These are phyloP conservation scores for Melinaea marsaeus DNA, from an alignment of 2,888 invertebrate genomes.

Conservation along the genomic window DNA sequence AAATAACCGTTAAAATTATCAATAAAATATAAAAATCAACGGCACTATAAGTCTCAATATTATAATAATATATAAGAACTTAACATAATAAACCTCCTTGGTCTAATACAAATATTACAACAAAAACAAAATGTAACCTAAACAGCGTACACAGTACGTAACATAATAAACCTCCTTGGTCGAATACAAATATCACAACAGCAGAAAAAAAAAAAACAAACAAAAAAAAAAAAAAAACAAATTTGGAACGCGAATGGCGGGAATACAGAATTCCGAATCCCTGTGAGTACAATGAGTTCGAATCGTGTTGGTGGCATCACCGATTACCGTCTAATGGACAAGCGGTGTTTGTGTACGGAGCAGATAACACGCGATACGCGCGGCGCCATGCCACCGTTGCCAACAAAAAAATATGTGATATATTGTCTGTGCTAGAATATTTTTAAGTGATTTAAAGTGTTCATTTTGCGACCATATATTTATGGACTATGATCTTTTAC, in stretches of 20 bases:
- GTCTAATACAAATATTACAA: too few relatives aligned
- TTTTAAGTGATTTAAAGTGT: conserved; percentile 20
- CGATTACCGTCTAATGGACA: conserved; percentile 79
- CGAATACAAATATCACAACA: too few relatives aligned
- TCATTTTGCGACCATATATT: neutral
- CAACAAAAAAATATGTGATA: conserved; percentile 33
- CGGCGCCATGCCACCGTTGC: conserved; percentile 75
- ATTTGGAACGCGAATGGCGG: conserved; percentile 13
- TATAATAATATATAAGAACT: too few relatives aligned
- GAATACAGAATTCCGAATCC: conserved; percentile 50
- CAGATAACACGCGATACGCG: conserved; percentile 72
- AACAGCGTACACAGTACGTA: too few relatives aligned
- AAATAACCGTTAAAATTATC: too few relatives aligned
- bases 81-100: too few relatives aligned
- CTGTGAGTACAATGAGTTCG: conserved; percentile 60
- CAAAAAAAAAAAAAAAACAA: conserved; percentile 7
- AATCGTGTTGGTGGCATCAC: conserved; percentile 70
- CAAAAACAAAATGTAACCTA: too few relatives aligned
- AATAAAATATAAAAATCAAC: too few relatives aligned
- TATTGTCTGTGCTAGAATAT: conserved; percentile 15
- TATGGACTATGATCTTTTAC: neutral
- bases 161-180: too few relatives aligned
- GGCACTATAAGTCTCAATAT: too few relatives aligned
- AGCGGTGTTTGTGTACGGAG: conserved; percentile 72
- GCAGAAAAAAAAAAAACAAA: too few relatives aligned